Conservation (phyloP, 2,113 vertebrate species). For the Diglossa brunneiventris region DNA sequence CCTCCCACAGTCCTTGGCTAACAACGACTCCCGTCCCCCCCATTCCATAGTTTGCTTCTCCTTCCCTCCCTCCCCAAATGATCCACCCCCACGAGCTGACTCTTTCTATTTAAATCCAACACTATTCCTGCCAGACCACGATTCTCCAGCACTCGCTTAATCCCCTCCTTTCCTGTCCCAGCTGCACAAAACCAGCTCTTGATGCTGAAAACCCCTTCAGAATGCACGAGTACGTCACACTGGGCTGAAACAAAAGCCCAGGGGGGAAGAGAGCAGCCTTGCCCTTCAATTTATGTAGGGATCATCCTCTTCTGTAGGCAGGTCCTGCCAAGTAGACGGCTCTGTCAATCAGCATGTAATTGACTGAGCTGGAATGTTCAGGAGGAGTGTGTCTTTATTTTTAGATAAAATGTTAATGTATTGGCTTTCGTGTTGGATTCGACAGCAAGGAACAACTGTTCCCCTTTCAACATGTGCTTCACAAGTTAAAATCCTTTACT, state of each 20-base stretch:
- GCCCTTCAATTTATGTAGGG: constrained; percentile 5
- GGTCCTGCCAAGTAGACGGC: constrained; percentile 42
- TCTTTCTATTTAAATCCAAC: constrained; percentile 63
- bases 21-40: not conserved
- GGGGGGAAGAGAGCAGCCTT: constrained; percentile 3
- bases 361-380: constrained; percentile 61
- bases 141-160: constrained; percentile 36
- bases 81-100: constrained; percentile 43
- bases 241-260: constrained; percentile 11
- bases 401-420: constrained; percentile 54
- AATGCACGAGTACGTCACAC: constrained; percentile 38
- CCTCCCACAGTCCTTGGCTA: constrained; percentile 13
- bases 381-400: constrained; percentile 59
- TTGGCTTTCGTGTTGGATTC: constrained; percentile 53
- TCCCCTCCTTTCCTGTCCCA: constrained; percentile 52
- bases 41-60: constrained; percentile 26
- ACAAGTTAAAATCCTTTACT: constrained; percentile 55
- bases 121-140: constrained; percentile 43
- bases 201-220: constrained; percentile 48
- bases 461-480: constrained; percentile 53
- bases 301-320: constrained; percentile 41
- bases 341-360: constrained; percentile 50
- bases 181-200: constrained; percentile 48
- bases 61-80: not conserved
- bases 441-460: constrained; percentile 59